These are phyloP conservation scores for Pampusana beccarii DNA, from an alignment of 2,113 vertebrate genomes.

Conservation along the genomic window DNA sequence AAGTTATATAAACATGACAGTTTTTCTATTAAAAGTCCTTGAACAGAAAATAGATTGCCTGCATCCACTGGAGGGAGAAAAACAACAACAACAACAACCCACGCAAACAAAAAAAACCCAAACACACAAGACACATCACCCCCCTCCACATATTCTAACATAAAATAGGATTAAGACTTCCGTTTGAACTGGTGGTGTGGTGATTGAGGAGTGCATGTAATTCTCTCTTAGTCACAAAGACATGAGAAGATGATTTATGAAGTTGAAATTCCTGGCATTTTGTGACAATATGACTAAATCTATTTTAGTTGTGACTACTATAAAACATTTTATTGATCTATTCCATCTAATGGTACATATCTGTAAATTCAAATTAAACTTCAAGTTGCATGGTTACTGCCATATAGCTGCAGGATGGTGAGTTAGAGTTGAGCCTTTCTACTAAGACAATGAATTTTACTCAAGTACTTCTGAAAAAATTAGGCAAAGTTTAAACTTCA, in stretches of 20 bases:
- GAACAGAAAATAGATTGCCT: conserved; percentile 39
- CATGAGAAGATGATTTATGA: background rate
- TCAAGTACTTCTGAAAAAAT: background rate
- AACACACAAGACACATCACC: too few species aligned
- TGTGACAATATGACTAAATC: background rate
- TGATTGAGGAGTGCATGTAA: background rate
- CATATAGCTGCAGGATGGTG: background rate
- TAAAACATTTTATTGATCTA: background rate
- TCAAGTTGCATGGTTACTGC: background rate
- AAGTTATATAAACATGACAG: conserved; percentile 54
- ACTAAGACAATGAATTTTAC: background rate
- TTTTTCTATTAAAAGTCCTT: conserved; percentile 54
- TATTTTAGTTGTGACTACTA: background rate
- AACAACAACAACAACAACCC: background rate
- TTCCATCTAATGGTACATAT: background rate
- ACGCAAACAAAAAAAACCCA: too few species aligned
- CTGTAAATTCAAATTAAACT: background rate
- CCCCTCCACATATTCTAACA: background rate
- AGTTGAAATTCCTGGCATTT: background rate
- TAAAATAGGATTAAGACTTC: background rate
- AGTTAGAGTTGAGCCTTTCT: background rate
- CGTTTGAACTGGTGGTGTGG: background rate
- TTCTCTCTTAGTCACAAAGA: background rate
- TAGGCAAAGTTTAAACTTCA: background rate
- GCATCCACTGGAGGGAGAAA: background rate